Base-by-base conservation (phyloP, 2,113 vertebrate species). In the Pyrgilauda ruficollis region DNA sequence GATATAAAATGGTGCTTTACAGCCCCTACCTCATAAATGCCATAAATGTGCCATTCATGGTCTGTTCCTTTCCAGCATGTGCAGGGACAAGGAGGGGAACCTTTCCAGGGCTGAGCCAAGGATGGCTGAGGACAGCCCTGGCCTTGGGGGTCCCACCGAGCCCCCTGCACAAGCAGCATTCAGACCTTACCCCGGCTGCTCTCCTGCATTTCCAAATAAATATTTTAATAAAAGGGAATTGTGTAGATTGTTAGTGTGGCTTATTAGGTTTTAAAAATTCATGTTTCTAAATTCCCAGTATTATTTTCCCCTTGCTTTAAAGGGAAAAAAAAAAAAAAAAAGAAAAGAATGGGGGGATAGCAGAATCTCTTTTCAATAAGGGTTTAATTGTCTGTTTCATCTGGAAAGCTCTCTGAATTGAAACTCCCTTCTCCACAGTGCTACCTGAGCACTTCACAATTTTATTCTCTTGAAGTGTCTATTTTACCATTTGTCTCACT, bases 191-290 rank as follows among this genome's bases (percentile, higher is more conserved):
- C 58, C 69, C 91, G 67, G 49, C 59, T 91, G 58, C 55, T 68
- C 72, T 86, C 90, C 78, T 90, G 47, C 61, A 30, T 81, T 94
- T 96, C 79, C 73, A 93, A 90, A 97, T 96, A 56, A 94, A 96
- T 94, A 96, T 96, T 95, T 96, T 92, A 97, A 96, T 66, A 63
- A 82, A 77, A 93, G 79, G 68, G 92, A 95, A 90, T 93, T 84
- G 68, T 61, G 66, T 44, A 75, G 72, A 55, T 95, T 93, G 88
- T 93, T 96, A 90, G 47, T 84, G 85, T 87, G 92, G 94, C 95
- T 96, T 96, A 96, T 94, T 94, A 90, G 68, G 79, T 95, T 97
- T 96, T 95, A 96, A 95, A 97, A 96, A 96, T 95, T 96, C 72
- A 90, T 96, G 94, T 93, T 96, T 90, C 83, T 93, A 81, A 95